Conservation (phyloP, 2,113 vertebrate species). For the Oreotrochilus melanogaster region DNA sequence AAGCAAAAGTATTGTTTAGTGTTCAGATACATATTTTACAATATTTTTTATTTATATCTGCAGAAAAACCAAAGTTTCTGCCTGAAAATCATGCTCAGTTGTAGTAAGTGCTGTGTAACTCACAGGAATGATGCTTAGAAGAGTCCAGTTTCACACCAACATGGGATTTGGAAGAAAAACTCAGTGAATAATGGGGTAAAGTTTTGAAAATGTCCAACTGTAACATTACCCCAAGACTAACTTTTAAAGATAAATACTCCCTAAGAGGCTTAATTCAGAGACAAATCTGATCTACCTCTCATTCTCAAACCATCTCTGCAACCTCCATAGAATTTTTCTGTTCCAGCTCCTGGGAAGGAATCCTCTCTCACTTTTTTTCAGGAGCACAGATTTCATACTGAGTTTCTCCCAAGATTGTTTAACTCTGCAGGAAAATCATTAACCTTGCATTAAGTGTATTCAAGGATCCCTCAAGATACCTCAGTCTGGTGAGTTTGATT, state of each 20-base stretch:
- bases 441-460: background rate
- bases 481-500: background rate
- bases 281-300: background rate
- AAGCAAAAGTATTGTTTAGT: background rate
- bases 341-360: background rate
- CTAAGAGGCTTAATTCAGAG: slow-evolving; percentile 21
- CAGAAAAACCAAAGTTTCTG: background rate
- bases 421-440: background rate
- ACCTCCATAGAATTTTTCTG: background rate
- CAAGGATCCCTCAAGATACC: background rate
- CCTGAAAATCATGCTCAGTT: background rate
- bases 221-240: background rate
- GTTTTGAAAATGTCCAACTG: background rate
- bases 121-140: background rate
- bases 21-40: background rate
- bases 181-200: background rate
- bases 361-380: background rate
- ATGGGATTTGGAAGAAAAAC: background rate
- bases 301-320: background rate
- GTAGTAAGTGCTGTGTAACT: fast-evolving
- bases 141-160: no score
- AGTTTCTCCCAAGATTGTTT: background rate
- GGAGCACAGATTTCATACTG: fast-evolving
- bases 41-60: background rate
- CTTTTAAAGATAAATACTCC: slow-evolving; percentile 24